Evolutionary conservation across 2,113 vertebrate species (phyloP).

Genomic region (Camarhynchus parvulus): DNA sequence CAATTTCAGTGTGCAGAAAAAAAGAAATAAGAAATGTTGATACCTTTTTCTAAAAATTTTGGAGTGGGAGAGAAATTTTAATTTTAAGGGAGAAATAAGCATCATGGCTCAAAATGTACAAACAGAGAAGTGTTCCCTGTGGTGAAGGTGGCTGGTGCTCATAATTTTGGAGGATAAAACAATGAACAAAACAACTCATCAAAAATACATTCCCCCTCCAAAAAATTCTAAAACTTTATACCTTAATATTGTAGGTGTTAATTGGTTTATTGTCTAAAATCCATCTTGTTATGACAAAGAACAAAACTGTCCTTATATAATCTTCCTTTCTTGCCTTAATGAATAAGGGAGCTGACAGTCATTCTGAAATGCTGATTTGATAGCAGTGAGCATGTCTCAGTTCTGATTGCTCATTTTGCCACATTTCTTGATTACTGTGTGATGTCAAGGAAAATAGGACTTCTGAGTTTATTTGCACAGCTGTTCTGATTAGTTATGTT

Average conservation of each 20-base stretch:
- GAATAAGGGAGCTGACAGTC: neutral
- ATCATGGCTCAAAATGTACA: neutral
- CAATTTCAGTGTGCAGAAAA: neutral
- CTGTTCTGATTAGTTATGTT: conserved; percentile 16
- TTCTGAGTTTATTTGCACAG: conserved; percentile 34
- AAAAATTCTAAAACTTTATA: neutral
- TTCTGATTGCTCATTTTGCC: neutral
- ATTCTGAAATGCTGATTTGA: neutral
- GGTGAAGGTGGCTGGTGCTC: neutral
- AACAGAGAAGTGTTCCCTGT: neutral
- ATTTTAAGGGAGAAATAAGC: neutral
- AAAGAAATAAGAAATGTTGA: accelerated
- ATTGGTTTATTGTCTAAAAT: neutral
- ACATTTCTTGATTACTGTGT: neutral
- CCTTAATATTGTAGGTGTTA: neutral
- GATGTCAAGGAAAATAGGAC: neutral
- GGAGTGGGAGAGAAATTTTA: neutral
- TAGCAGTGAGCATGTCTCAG: neutral
- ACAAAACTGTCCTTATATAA: neutral
- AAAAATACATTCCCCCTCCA: neutral
- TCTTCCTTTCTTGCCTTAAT: neutral
- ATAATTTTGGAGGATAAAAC: neutral
- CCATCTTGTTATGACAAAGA: neutral
- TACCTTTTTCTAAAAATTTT: neutral
- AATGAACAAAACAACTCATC: accelerated